Evolutionary conservation across 2,797 vertebrate species (phyloP).

Genomic region (Sus cebifrons): DNA sequence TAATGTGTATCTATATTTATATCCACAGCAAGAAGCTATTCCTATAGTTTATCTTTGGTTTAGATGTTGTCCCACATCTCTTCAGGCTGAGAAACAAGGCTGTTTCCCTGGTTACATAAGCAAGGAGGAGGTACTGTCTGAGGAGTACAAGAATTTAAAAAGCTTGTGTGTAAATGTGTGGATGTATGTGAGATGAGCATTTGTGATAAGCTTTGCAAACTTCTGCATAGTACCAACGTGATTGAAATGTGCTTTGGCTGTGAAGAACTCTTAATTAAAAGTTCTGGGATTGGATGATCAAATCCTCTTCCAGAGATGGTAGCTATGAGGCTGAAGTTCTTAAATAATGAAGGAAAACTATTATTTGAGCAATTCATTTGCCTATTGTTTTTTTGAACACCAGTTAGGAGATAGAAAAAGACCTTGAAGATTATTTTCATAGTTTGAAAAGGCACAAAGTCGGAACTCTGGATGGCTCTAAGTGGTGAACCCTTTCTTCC

Average conservation of each 20-base stretch:
- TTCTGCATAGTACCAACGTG: not conserved
- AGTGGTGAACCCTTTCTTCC: not conserved
- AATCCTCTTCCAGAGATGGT: not conserved
- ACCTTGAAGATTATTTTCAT: conserved; percentile 38
- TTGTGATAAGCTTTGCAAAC: conserved; percentile 4
- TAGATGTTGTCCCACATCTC: not conserved
- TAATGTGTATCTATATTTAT: not conserved
- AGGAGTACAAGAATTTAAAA: not conserved
- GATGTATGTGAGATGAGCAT: not conserved
- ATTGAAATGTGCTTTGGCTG: not conserved
- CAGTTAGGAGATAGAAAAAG: not conserved
- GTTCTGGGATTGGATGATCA: not conserved
- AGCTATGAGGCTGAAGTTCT: not conserved
- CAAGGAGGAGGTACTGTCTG: not conserved
- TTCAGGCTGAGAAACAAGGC: not conserved
- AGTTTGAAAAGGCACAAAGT: not conserved
- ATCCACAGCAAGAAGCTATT: not conserved
- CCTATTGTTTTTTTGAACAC: not conserved
- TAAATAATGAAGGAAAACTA: conserved; percentile 22
- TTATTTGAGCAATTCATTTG: not conserved
- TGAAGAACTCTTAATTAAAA: not conserved
- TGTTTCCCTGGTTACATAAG: conserved; percentile 12
- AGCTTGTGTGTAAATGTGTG: not conserved
- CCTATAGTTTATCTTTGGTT: not conserved
- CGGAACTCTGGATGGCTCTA: not conserved